These are phyloP conservation scores for Parthenolecanium corni DNA, from an alignment of 2,888 invertebrate genomes.

Conservation along the genomic window DNA sequence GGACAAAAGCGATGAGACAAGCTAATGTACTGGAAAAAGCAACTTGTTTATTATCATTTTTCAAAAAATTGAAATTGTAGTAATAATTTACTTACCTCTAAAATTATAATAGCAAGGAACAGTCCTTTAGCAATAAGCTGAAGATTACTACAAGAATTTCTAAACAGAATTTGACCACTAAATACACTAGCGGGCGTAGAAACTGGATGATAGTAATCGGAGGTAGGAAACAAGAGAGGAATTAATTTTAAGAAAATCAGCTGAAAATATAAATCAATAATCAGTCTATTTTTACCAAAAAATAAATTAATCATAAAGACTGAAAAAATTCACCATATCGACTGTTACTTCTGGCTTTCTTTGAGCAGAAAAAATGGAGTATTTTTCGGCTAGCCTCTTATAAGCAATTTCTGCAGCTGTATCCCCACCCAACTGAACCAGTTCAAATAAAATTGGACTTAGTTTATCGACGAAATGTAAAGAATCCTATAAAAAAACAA, in stretches of 20 bases:
- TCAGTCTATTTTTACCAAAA: not conserved
- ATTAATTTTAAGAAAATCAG: conserved; percentile 72
- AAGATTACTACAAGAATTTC: conserved; percentile 50
- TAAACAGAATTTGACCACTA: conserved; percentile 64
- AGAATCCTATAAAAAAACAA: too few relatives aligned
- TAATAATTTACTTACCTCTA: conserved; percentile 49
- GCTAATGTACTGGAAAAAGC: conserved; percentile 51
- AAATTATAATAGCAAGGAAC: conserved; percentile 56
- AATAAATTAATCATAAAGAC: not conserved
- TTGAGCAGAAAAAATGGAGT: conserved; percentile 45
- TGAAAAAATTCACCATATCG: conserved; percentile 7
- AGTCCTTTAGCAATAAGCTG: conserved; percentile 65
- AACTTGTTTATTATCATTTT: too few relatives aligned
- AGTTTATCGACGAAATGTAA: conserved; percentile 38
- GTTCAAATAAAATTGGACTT: conserved; percentile 46
- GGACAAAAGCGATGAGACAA: conserved; percentile 73
- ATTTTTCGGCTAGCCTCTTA: conserved; percentile 62
- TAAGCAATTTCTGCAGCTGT: conserved; percentile 53
- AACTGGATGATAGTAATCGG: conserved; percentile 79
- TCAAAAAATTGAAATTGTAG: not conserved
- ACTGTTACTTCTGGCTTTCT: conserved; percentile 19
- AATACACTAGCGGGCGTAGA: conserved; percentile 74
- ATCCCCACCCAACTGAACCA: conserved; percentile 58
- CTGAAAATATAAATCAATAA: conserved; percentile 36
- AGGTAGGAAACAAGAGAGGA: conserved; percentile 71